phyloP scores from a whole-genome alignment of 2,797 vertebrate species.

The Kryptolebias ocellatus region DNA sequence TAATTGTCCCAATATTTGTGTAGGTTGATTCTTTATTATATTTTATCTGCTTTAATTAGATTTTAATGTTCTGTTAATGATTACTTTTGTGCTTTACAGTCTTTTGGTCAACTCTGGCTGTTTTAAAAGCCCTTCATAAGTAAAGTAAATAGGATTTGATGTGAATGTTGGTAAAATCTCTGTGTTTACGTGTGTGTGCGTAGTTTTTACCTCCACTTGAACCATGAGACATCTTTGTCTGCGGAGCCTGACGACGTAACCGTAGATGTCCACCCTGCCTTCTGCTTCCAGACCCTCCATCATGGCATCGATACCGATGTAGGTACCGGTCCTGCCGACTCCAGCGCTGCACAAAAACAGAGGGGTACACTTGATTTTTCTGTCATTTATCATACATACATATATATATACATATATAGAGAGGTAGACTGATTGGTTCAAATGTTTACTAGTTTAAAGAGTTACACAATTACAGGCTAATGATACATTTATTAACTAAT shows the following conservation, averaged over 20 bases:
- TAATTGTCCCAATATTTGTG: background rate
- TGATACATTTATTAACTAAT: no score
- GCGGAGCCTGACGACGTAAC: constrained; percentile 89
- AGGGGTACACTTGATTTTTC: background rate
- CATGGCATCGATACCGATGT: constrained; percentile 96
- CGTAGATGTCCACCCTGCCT: constrained; percentile 91
- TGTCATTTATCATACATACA: background rate
- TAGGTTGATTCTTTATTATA: no score
- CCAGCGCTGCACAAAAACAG: constrained; percentile 84
- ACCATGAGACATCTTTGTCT: constrained; percentile 97
- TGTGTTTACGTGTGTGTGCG: background rate
- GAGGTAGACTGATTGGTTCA: no score
- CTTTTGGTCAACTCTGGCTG: no score
- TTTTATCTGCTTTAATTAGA: background rate
- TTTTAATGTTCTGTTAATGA: background rate
- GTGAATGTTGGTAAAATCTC: background rate
- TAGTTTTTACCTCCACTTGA: constrained; percentile 91
- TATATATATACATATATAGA: no score
- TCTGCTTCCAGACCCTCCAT: constrained; percentile 92
- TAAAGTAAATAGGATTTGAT: background rate
- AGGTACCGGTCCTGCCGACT: constrained; percentile 94
- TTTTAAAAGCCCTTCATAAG: background rate
- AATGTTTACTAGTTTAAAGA: background rate
- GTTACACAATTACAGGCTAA: background rate
- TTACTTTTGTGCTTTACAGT: background rate